Base-by-base conservation (phyloP, 1,140 invertebrate genomes). In the Diploscapter pachys region DNA sequence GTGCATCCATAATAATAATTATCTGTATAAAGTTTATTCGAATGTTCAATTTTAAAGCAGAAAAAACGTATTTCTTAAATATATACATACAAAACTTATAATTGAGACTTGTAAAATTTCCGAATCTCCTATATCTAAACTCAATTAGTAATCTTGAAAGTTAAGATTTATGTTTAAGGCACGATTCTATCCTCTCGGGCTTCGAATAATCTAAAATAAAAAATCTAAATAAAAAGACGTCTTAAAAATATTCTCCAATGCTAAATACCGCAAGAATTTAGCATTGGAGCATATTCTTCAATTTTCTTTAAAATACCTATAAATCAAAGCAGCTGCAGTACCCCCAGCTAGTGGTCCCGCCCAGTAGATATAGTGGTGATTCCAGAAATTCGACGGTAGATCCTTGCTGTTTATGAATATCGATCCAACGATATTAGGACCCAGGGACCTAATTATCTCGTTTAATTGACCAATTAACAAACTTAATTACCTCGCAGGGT, bases 331-430 rank as follows among this genome's bases (percentile, higher is more conserved):
- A 56, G 86, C 82, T 4, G 86, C 6, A 0, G 82, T 9, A 3
- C 81, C 72, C 11, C 86, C 86, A 55, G 80, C 63, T 5, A 78
- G 50, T 1, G 86, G 86, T 8, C 86, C 86, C 5, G 85, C 80
- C 86, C 86, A 87, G 76, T 86, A 87, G 1, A 87, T 81, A 72
- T 86, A 87, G 69, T 87, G 86, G 74, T 53, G 50, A 54, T 51
- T 68, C 66, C 66, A 68, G 51, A 68, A 54, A 53, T 68, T 6
- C 5, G 8, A 11, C 5, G 66, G 66, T 9, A 54, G 48, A 5
- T 68, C 31, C 31, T 31, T 31, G 31, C 31, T 68, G 53, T 52
- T 6, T 52, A 68, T 6, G 53, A 80, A 78, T 6, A 75, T 68
- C 5, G 65, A 76, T 9, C 81, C 81, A 50, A 77, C 82, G 9